A percentile compares a stretch with the other conserved stretches of the same genome.
Conservation (phyloP, 2,888 invertebrate genomes). For the Cataglyphis cursor region DNA sequence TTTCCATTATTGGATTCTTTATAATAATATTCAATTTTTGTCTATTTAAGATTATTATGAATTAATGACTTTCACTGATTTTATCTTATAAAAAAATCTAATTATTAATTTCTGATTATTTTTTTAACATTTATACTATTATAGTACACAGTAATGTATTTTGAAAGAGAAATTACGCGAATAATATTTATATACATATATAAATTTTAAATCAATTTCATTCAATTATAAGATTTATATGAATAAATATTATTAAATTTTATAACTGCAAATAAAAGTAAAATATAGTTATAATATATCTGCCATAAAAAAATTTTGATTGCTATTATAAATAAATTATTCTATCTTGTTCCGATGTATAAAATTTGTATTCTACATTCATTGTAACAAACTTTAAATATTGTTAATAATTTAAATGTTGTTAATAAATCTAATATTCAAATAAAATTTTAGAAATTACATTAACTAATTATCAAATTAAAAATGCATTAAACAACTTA, state of each 20-base stretch:
- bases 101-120: background rate
- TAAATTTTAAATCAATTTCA: background rate
- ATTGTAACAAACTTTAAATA: background rate
- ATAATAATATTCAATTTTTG: background rate
- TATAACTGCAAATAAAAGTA: background rate
- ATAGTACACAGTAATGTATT: background rate
- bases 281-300: background rate
- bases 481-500: background rate
- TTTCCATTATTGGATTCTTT: conserved; percentile 10
- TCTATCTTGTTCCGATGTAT: background rate
- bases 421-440: background rate
- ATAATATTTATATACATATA: background rate
- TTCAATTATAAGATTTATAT: background rate
- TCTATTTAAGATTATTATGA: background rate
- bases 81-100: background rate
- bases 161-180: background rate
- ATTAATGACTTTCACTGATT: background rate
- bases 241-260: background rate
- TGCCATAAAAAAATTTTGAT: background rate
- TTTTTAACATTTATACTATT: background rate
- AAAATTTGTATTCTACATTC: background rate
- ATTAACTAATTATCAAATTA: background rate
- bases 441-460: background rate
- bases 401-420: background rate
- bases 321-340: background rate